These are phyloP conservation scores for Xanthorhoe designata DNA, from an alignment of 2,888 invertebrate species.

Conservation along the genomic window DNA sequence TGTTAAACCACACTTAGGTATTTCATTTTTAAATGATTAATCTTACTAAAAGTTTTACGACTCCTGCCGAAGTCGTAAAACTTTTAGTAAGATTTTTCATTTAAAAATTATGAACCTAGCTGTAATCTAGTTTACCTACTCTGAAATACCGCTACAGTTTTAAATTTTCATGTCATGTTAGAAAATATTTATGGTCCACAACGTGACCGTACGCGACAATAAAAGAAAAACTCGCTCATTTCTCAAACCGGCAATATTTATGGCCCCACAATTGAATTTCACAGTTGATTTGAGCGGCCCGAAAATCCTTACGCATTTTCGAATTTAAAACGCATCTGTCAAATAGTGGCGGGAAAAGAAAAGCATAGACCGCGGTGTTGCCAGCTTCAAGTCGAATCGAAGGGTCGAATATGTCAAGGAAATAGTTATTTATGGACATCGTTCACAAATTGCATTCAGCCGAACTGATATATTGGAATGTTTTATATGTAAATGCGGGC, in stretches of 20 bases:
- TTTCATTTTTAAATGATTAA: too few relatives aligned
- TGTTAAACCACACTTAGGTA: too few relatives aligned
- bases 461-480: slow-evolving; percentile 84
- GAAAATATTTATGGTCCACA: slow-evolving; percentile 42
- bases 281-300: slow-evolving; percentile 80
- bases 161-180: slow-evolving; percentile 32
- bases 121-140: too few relatives aligned
- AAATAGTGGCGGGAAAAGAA: slow-evolving; percentile 75
- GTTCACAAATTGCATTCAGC: slow-evolving; percentile 84
- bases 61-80: too few relatives aligned
- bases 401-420: slow-evolving; percentile 83
- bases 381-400: slow-evolving; percentile 56
- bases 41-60: too few relatives aligned
- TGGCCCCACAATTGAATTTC: slow-evolving; percentile 82
- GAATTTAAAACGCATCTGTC: slow-evolving; percentile 78
- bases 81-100: too few relatives aligned
- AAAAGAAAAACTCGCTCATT: slow-evolving; percentile 63
- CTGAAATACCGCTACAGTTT: slow-evolving; percentile 16
- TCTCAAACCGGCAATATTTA: slow-evolving; percentile 76
- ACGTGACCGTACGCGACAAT: slow-evolving; percentile 49
- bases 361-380: slow-evolving; percentile 63
- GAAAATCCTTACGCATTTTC: slow-evolving; percentile 75
- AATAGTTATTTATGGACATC: slow-evolving; percentile 83
- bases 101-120: too few relatives aligned
- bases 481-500: slow-evolving; percentile 83